Base-by-base conservation (phyloP, 2,113 vertebrate genomes). In the Columbina picui region DNA sequence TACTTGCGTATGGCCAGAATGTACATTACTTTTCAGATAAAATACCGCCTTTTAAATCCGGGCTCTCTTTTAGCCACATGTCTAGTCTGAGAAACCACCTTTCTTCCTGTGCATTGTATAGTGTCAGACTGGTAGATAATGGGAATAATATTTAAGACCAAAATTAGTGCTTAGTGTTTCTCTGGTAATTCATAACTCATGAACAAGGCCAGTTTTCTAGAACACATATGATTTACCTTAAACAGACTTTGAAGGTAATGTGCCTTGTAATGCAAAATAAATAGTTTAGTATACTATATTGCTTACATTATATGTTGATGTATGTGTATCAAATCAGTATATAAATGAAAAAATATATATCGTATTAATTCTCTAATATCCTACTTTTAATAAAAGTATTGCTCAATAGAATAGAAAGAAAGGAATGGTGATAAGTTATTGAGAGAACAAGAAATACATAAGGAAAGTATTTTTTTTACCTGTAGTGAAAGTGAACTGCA, bases 401-500 rank as follows among this genome's bases (percentile, higher is more conserved):
- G 30, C 17, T 68, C 16, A 32, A 7, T 36, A 65, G 26, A 53
- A 82, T 61, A 78, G 50, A 80, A 79, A 15, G 36, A 53, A 83
- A 49, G 22, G 20, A 21, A 30, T 52, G 9, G 36, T n/a, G 12
- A 7, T 73, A 70, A 47, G 4, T 39, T 78, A 17, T 21, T 53
- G 45, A 85, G 75, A 56, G 32, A 90, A 45, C 8, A 79, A 59
- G n/a, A 56, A 73, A 53, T 47, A n/a, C 2, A 5, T 23, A 57
- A 18, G 29, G 61, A 78, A 82, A 61, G 43, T 0, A 21, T 29
- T 92, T 89, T 92, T 89, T 90, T 94, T 12, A 57, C 10, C n/a
- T 49, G 5, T 56, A 75, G n/a, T 0, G 0, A 26, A 65, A 60
- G 20, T 70, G 38, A 82, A 57, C 79, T 88, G 9, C 14, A 53